Percentiles rank a stretch among this genome's conserved stretches.
Evolutionary conservation across 1,140 invertebrate genomes (phyloP).

Genomic region (Diachasma alloeum): DNA sequence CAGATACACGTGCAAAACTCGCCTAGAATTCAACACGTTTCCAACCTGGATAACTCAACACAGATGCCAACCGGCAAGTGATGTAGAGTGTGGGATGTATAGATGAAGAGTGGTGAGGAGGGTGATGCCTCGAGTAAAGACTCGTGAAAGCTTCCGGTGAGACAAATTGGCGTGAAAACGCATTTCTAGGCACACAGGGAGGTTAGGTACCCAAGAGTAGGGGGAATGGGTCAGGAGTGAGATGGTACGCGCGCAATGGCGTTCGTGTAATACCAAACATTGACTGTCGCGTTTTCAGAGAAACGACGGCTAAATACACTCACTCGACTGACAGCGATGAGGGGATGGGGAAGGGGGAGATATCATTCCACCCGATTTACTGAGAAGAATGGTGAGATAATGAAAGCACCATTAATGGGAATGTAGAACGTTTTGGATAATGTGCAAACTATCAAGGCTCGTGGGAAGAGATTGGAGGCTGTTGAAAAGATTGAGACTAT

Average conservation of each 20-base stretch:
- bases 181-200: constrained; percentile 48
- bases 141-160: constrained; percentile 57
- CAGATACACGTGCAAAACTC: not conserved
- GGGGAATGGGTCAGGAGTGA: constrained; percentile 21
- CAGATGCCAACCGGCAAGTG: not conserved
- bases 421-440: constrained; percentile 24
- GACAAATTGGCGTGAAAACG: constrained; percentile 57
- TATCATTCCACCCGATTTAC: constrained; percentile 37
- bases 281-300: constrained; percentile 18
- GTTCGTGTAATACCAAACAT: constrained; percentile 36
- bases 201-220: constrained; percentile 30
- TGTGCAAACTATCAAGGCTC: not conserved
- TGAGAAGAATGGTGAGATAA: constrained; percentile 36
- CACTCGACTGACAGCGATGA: constrained; percentile 10
- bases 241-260: not conserved
- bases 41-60: not conserved
- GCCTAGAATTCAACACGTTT: not conserved
- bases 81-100: not conserved
- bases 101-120: not conserved
- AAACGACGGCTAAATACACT: constrained; percentile 34
- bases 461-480: not conserved
- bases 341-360: not conserved
- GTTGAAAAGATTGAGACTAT: not conserved
- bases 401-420: constrained; percentile 30
- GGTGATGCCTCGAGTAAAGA: constrained; percentile 48